phyloP scores from a whole-genome alignment of 2,113 vertebrate genomes.

The Lagenorhynchus albirostris region DNA sequence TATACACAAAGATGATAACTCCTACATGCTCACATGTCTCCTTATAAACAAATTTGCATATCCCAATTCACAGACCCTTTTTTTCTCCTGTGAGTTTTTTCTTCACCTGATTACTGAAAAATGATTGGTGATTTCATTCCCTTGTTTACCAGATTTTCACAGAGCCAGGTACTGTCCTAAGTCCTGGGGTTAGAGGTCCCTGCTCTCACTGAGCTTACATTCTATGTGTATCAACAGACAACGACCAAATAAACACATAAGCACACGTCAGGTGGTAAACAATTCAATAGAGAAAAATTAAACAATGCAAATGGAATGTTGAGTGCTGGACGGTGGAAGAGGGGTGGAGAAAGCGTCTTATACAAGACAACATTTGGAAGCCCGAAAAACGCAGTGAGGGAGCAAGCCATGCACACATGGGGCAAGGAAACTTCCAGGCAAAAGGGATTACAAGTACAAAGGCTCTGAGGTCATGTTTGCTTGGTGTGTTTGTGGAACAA shows the following conservation, averaged over 20 bases:
- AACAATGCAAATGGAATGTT: neutral
- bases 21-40: fast-evolving
- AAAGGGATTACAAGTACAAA: neutral
- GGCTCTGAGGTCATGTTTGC: neutral
- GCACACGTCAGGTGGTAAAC: neutral
- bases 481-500: neutral
- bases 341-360: neutral
- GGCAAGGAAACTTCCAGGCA: neutral
- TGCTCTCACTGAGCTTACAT: neutral
- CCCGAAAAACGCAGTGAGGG: neutral
- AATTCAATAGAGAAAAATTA: neutral
- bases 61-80: neutral
- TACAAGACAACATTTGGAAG: neutral
- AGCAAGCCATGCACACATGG: neutral
- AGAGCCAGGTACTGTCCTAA: neutral
- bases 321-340: neutral
- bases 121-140: neutral
- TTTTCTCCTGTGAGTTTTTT: neutral
- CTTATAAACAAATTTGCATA: neutral
- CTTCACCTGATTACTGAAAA: neutral
- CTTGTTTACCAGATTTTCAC: neutral
- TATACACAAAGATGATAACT: neutral
- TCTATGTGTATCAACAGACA: neutral
- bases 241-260: neutral
- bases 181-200: neutral